Conservation (phyloP, 1,140 invertebrate genomes). For the Magallana ariakensis region DNA sequence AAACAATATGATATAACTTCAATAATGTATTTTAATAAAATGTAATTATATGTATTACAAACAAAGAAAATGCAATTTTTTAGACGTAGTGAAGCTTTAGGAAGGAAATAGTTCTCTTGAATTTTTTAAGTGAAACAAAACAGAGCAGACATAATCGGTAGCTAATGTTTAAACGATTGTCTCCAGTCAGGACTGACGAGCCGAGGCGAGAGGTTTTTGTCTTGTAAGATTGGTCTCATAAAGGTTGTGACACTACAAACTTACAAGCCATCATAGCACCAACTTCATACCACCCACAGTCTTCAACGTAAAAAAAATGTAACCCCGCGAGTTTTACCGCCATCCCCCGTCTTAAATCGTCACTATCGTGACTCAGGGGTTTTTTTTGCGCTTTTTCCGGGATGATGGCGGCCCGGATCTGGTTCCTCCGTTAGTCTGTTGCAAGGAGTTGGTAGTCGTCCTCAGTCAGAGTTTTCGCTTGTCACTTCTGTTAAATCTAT, state of each 20-base stretch:
- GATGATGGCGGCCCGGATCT: neutral
- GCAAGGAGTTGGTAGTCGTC: neutral
- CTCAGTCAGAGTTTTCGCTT: constrained; percentile 5
- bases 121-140: neutral
- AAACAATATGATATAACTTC: too few species aligned
- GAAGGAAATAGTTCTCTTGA: neutral
- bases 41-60: too few species aligned
- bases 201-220: neutral
- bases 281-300: constrained; percentile 25
- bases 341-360: neutral
- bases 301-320: neutral
- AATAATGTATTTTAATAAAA: too few species aligned
- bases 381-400: neutral
- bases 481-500: constrained; percentile 22
- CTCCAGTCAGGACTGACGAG: neutral
- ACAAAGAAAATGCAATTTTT: too few species aligned
- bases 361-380: constrained; percentile 5
- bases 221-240: constrained; percentile 21
- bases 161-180: neutral
- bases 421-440: neutral
- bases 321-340: neutral
- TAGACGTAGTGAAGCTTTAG: neutral
- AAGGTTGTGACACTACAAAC: constrained; percentile 15
- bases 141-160: neutral
- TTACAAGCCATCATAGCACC: neutral